Evolutionary conservation across 2,888 invertebrate genomes (phyloP).

Genomic region (Pseudeuparius sepicola): DNA sequence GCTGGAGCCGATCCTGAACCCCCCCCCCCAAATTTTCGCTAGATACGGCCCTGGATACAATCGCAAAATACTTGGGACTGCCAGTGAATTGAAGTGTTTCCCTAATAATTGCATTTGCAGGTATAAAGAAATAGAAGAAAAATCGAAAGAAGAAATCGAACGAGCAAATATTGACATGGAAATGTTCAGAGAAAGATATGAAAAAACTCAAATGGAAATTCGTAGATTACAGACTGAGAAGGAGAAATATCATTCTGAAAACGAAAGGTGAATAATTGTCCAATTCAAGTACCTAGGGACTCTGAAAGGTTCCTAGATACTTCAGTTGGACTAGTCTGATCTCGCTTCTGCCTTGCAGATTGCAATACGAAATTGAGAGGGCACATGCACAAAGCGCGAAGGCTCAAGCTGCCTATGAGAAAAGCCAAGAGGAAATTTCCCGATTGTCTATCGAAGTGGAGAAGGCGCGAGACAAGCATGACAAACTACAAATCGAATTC

Average conservation of each 20-base stretch:
- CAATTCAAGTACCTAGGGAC: no score
- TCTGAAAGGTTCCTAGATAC: no score
- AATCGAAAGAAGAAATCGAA: conserved; percentile 76
- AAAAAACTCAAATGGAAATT: conserved; percentile 78
- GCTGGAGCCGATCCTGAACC: no score
- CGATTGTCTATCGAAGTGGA: conserved; percentile 73
- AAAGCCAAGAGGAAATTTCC: conserved; percentile 82
- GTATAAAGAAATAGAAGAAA: conserved; percentile 84
- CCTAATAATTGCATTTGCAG: no score
- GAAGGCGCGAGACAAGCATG: conserved; percentile 85
- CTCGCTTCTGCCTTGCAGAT: no score
- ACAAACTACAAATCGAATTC: conserved; percentile 72
- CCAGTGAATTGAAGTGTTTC: no score
- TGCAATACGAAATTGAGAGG: conserved; percentile 78
- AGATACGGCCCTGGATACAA: no score
- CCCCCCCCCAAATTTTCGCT: no score
- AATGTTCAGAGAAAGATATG: conserved; percentile 79
- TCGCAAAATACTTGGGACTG: no score
- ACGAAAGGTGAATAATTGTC: no score
- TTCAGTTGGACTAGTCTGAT: no score
- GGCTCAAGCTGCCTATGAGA: conserved; percentile 75
- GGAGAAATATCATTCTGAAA: conserved; percentile 75
- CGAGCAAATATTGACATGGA: conserved; percentile 70
- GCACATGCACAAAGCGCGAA: conserved; percentile 80
- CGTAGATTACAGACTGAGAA: conserved; percentile 74